A percentile compares a stretch with the other conserved stretches of the same genome.
These are phyloP conservation scores for Diogma glabrata DNA, from an alignment of 2,888 invertebrate genomes.

Conservation along the genomic window DNA sequence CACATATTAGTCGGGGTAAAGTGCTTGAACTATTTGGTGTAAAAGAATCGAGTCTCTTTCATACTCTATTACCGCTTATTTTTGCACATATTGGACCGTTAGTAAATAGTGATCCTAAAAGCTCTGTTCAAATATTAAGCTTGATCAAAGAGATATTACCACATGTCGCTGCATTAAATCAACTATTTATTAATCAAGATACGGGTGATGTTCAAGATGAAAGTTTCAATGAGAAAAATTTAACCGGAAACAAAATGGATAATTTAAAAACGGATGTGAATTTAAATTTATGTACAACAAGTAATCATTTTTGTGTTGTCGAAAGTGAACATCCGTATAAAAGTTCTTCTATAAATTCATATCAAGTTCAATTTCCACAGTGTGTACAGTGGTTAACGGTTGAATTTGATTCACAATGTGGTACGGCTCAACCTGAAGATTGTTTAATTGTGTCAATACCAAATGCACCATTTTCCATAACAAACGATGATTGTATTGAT, in stretches of 20 bases:
- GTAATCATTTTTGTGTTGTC: constrained; percentile 79
- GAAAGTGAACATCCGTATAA: constrained; percentile 97
- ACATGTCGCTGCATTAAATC: constrained; percentile 76
- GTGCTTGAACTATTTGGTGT: constrained; percentile 35
- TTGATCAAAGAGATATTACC: constrained; percentile 81
- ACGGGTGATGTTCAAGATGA: constrained; percentile 16
- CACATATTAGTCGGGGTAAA: constrained; percentile 28
- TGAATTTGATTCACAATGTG: constrained; percentile 86
- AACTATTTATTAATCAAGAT: constrained; percentile 38
- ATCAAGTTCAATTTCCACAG: constrained; percentile 79
- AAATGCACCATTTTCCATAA: not conserved
- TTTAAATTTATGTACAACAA: constrained; percentile 48
- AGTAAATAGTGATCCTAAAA: constrained; percentile 67
- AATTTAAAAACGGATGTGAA: constrained; percentile 24
- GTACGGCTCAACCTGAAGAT: constrained; percentile 90
- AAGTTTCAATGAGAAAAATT: constrained; percentile 19
- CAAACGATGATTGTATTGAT: not conserved
- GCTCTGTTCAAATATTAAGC: constrained; percentile 72
- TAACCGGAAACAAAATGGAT: constrained; percentile 21
- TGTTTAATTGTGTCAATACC: constrained; percentile 62
- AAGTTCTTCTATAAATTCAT: constrained; percentile 73
- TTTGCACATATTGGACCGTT: constrained; percentile 77
- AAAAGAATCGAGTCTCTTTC: constrained; percentile 40
- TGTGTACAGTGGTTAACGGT: constrained; percentile 84
- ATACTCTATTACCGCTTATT: constrained; percentile 73